Base-by-base conservation (phyloP, 2,113 vertebrate species). In the Xenus cinereus region DNA sequence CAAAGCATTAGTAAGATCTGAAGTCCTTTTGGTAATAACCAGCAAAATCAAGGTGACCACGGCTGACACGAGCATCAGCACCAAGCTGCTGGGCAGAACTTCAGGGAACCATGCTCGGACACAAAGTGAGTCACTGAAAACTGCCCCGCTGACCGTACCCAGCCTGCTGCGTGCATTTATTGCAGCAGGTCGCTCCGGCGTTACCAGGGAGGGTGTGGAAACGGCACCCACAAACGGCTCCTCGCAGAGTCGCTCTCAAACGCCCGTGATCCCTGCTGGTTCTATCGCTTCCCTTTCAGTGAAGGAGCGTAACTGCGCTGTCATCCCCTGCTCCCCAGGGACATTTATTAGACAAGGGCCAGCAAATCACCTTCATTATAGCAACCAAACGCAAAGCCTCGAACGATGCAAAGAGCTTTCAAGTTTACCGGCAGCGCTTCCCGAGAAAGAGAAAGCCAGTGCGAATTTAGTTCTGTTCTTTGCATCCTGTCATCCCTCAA, bases 1-100 rank as follows among this genome's bases (percentile, higher is more conserved):
- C 14, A 27, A 75, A 63, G 18, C 15, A 3, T 24, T 43, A 37
- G 32, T 33, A 37, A 60, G 46, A 11, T 39, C 68, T 79, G 14
- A 50, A 68, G 18, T 35, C 10, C 5, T 85, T 73, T 59, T 32
- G 43, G 39, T 12, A 45, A 57, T 15, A 57, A n/a, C 10, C 30
- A 10, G n/a, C 3, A 3, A 86, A 68, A 76, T 14, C 21, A 19
- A 2, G 2, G 35, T 11, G 60, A 30, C 19, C 12, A 5, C 2
- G 16, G 56, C 35, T 39, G 56, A 10, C 19, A 17, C 1, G 7
- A 46, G 10, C 33, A 7, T 23, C 56, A 23, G 43, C 0, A 0
- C 12, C 23, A 59, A 66, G n/a, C 0, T 46, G 17, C 80, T n/a
- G 64, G 84, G 69, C 35, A 64, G 23, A 89, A 86, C 23, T 35